Evolutionary conservation across 2,888 invertebrate species (phyloP).

Genomic region (Lagria hirta): DNA sequence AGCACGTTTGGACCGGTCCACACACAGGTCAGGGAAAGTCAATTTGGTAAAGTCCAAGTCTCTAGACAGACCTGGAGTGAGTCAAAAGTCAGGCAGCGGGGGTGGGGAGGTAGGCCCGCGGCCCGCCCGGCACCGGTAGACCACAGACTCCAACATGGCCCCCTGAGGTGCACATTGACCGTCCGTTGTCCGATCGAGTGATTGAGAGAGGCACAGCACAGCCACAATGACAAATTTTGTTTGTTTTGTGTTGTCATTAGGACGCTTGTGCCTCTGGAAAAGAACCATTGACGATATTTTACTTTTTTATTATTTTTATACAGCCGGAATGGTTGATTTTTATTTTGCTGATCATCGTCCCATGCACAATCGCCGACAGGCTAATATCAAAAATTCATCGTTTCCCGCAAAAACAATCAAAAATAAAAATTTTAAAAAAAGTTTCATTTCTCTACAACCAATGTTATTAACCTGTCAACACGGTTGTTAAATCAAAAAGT

Average conservation of each 20-base stretch:
- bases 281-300: conserved; percentile 53
- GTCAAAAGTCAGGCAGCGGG: conserved; percentile 34
- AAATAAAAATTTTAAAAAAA: conserved; percentile 31
- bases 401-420: conserved; percentile 25
- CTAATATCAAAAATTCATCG: conserved; percentile 36
- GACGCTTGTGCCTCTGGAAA: conserved; percentile 56
- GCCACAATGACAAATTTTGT: conserved; percentile 49
- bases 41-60: conserved; percentile 21
- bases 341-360: conserved; percentile 34
- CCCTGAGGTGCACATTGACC: conserved; percentile 33
- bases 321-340: no score
- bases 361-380: conserved; percentile 49
- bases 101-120: conserved; percentile 36
- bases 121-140: conserved; percentile 40
- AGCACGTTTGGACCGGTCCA: conserved; percentile 23
- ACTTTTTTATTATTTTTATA: no score
- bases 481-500: conserved; percentile 26
- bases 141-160: conserved; percentile 50
- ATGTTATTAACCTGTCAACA: conserved; percentile 47
- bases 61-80: conserved; percentile 35
- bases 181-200: conserved; percentile 41
- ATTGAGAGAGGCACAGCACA: no score
- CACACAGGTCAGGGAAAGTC: conserved; percentile 21
- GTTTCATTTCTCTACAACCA: no score
- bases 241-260: conserved; percentile 46